Evolutionary conservation across 2,888 invertebrate species (phyloP), one percentile per base, ranked within the genome.

Genomic region (Rhodophaea formosa): DNA sequence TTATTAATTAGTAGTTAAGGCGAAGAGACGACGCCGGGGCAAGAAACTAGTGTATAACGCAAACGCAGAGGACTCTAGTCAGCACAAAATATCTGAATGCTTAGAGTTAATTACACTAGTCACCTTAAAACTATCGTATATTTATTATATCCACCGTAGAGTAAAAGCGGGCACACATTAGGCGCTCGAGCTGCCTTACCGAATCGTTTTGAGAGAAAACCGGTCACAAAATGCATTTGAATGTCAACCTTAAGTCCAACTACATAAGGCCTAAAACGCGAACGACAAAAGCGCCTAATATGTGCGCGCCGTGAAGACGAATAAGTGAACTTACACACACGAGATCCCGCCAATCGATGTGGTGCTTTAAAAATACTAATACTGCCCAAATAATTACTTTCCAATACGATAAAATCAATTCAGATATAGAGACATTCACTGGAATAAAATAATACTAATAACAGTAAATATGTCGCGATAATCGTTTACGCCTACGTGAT

Each of bases 51-150:
- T 7, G 49, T 77, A 80, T 79, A 79, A 68, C 59, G 59, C 72
- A 64, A 69, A 62, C 74, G 69, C 76, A 63, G 67, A 69, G 65
- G 67, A 77, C 77, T 79, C 76, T 72, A 80, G 65, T 77, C 79
- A 82, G 80, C 85, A 83, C 81, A 86, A 83, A 81, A 84, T 82
- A 87, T 82, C 81, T 81, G 80, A 84, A 84, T 80, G 75, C 87
- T 87, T 88, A 89, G 64, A 82, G 65, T 81, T 72, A 72, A 79
- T 80, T 81, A 84, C 68, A 75, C 82, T 87, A 76, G 67, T 73
- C 69, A 75, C 57, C 87, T 89, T 88, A 89, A 65, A 75, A 61
- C 84, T 89, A 91, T 88, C 88, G 88, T 91, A 91, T 88, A 87
- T 82, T 83, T 87, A 88, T 89, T 87, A 88, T 89, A 88, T 82